These are phyloP conservation scores for Microchirus variegatus DNA, from an alignment of 2,797 vertebrate genomes.

Conservation along the genomic window DNA sequence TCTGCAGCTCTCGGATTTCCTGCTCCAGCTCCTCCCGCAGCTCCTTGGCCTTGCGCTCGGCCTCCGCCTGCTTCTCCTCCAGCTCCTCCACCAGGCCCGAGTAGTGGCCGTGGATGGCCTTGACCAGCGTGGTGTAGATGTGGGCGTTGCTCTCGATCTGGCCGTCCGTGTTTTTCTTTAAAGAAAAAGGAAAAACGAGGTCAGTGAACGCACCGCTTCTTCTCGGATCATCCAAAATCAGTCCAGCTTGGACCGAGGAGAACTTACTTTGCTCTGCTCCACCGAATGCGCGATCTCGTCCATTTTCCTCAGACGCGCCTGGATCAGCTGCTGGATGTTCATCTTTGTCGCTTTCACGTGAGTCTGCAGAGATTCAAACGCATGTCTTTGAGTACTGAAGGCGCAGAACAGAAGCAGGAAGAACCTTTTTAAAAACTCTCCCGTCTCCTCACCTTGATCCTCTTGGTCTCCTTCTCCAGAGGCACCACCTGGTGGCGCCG, in stretches of 20 bases:
- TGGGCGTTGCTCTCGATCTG: slow-evolving; percentile 26
- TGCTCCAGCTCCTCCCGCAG: slow-evolving; percentile 39
- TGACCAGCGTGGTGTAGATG: slow-evolving; percentile 40
- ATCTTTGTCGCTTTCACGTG: slow-evolving; percentile 30
- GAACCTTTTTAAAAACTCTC: too few relatives aligned
- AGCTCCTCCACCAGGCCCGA: slow-evolving; percentile 31
- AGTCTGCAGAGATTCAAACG: slow-evolving; percentile 22
- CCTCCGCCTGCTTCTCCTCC: slow-evolving; percentile 20
- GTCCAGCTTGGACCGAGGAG: too few relatives aligned
- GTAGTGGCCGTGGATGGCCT: slow-evolving; percentile 27
- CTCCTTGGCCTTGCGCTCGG: slow-evolving; percentile 24
- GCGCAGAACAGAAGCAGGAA: neutral
- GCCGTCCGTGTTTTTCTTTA: slow-evolving; percentile 34
- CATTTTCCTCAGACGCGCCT: slow-evolving; percentile 38
- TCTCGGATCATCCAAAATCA: too few relatives aligned
- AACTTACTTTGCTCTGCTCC: slow-evolving; percentile 53
- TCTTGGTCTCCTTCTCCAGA: slow-evolving; percentile 48
- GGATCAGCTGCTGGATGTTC: slow-evolving; percentile 50
- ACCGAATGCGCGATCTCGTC: slow-evolving; percentile 45
- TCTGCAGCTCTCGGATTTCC: slow-evolving; percentile 49
- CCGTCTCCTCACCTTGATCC: slow-evolving; percentile 62
- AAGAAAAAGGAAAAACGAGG: fast-evolving
- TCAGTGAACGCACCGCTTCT: too few relatives aligned
- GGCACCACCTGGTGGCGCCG: slow-evolving; percentile 38
- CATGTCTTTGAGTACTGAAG: too few relatives aligned